These are phyloP conservation scores for Numida meleagris DNA, from an alignment of 2,113 vertebrate species.

Conservation along the genomic window DNA sequence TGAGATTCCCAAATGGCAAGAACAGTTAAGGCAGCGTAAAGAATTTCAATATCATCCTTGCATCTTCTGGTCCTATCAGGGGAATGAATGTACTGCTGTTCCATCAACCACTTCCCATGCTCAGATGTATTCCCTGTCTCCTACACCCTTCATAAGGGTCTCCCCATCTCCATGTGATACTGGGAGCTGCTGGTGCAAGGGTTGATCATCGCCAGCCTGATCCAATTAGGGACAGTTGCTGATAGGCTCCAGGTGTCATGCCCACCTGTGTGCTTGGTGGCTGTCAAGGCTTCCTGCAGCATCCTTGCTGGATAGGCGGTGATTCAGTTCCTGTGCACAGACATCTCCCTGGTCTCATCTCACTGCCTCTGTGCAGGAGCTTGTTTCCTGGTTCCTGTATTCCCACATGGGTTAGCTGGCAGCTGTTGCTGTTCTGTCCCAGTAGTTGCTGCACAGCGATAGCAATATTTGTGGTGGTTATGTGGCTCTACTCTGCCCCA, in stretches of 20 bases:
- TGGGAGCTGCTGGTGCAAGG: not conserved
- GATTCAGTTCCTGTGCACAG: not conserved
- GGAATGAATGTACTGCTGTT: not conserved
- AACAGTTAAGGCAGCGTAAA: not conserved
- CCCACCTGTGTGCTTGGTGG: not conserved
- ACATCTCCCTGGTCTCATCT: not conserved
- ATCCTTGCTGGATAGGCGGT: not conserved
- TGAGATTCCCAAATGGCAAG: not conserved
- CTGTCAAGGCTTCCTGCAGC: not conserved
- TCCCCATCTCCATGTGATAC: not conserved
- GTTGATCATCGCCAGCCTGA: not conserved
- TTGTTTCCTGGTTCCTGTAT: not conserved
- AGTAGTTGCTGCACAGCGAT: not conserved
- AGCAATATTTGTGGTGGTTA: rapidly evolving
- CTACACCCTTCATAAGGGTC: not conserved
- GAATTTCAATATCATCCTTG: not conserved
- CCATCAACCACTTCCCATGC: too few species aligned
- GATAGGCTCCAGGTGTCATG: not conserved
- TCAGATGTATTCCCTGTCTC: too few species aligned
- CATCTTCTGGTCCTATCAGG: not conserved
- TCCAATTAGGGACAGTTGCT: not conserved
- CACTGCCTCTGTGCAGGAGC: not conserved
- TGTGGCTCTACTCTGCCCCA: not conserved
- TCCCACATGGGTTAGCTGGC: not conserved
- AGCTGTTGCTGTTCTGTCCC: not conserved